A percentile compares a stretch with the other conserved stretches of the same genome.
phyloP scores from a whole-genome alignment of 92 coral and sea anemone species.

The Porites divaricata region DNA sequence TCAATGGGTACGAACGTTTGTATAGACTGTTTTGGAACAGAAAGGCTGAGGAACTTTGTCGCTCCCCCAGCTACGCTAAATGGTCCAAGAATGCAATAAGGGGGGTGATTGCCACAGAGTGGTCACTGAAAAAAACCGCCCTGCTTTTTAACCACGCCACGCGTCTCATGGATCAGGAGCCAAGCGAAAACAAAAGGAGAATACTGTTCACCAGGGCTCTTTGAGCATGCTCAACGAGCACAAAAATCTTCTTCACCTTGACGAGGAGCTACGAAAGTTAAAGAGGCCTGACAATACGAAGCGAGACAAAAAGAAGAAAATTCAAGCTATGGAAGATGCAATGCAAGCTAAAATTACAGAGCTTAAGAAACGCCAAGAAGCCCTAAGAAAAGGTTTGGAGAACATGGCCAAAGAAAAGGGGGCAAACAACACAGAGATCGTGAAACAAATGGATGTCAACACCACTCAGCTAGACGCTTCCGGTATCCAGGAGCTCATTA shows the following conservation, averaged over 20 bases:
- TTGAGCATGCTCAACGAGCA: slow-evolving; percentile 32
- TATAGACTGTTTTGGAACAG: slow-evolving; percentile 24
- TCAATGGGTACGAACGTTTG: slow-evolving; percentile 37
- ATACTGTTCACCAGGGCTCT: not conserved
- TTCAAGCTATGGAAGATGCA: slow-evolving; percentile 11
- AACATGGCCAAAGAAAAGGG: slow-evolving; percentile 32
- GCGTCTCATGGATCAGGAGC: slow-evolving; percentile 6
- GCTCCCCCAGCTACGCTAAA: not conserved
- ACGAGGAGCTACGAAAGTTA: slow-evolving; percentile 26
- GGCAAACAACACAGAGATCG: slow-evolving; percentile 19
- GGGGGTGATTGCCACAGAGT: slow-evolving; percentile 52
- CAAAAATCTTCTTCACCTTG: slow-evolving; percentile 32
- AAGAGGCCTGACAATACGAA: slow-evolving; percentile 14
- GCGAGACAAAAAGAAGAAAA: slow-evolving; percentile 22
- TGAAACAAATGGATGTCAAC: slow-evolving; percentile 2
- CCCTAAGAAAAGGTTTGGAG: slow-evolving; percentile 25
- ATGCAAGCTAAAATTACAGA: slow-evolving; percentile 14
- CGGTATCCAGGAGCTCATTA: not conserved
- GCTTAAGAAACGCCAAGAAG: slow-evolving; percentile 30
- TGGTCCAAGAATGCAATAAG: slow-evolving; percentile 49
- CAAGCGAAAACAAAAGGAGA: slow-evolving; percentile 7
- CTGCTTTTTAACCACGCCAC: slow-evolving; percentile 30
- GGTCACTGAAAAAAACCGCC: slow-evolving; percentile 55
- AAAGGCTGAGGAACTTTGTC: slow-evolving; percentile 32
- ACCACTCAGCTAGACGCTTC: slow-evolving; percentile 10